Base-by-base conservation (phyloP, 2,888 invertebrate species). In the Macropis europaea region DNA sequence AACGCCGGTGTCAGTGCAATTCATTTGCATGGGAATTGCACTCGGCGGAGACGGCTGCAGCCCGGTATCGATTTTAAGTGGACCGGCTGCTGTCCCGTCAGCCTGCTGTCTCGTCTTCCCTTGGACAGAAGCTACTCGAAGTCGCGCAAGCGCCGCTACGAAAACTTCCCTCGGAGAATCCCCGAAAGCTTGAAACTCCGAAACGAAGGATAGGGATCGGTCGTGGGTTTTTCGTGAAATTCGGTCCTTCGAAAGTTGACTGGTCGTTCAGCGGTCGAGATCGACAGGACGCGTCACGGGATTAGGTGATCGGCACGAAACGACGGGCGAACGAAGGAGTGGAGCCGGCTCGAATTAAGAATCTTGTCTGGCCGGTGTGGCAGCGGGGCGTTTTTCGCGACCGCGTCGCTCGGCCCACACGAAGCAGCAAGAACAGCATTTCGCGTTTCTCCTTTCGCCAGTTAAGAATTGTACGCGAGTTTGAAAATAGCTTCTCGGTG, bases 11-110 rank as follows among this genome's bases (percentile, higher is more conserved):
- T 80, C 79, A 79, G 79, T 87, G 87, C 87, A 88, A 89, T 89
- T 89, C 86, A 88, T 88, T 88, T 89, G 88, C 88, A 89, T 88
- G 81, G 86, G 86, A 89, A 89, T 89, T 85, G 86, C 87, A 87
- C 84, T 80, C 87, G 78, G 77, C 82, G 84, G 83, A 87, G 84
- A 83, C 80, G 83, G 84, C 84, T 86, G 86, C 86, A 86, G 81
- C 84, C 79, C 79, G 84, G 86, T 89, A 89, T 89, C 88, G 89
- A 89, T 89, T 88, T 88, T 88, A 87, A 88, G 86, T 87, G 88
- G 88, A 88, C 88, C 86, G 84, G 82, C 84, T n/a, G n/a, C n/a
- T 87, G 87, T 88, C 86, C 86, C 87, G 86, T 89, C 89, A 89
- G 87, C 84, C 84, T 84, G 82, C 84, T 83, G 86, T 88, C 87